Evolutionary conservation across 2,888 invertebrate species (phyloP), one percentile per base, ranked within the genome.

Genomic region (Pheosia gnoma): DNA sequence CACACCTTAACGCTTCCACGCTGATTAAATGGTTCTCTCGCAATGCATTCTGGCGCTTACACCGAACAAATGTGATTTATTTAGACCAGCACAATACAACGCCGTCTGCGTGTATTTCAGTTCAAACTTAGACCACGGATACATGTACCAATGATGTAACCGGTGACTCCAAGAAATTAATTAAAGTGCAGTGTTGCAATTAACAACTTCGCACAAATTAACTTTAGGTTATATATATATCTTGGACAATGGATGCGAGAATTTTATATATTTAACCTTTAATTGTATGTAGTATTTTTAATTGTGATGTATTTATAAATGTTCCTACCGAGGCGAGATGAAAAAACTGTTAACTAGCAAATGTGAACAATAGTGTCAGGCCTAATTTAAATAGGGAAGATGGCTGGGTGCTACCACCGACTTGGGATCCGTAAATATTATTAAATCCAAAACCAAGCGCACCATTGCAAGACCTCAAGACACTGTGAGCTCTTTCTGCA

Each of bases 1-100:
- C 37, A 9, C 3, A 38, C 11, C 11, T 53, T 73, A 70, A 71
- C 64, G 60, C 66, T 58, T 59, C 61, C 63, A 58, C 68, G 59
- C 61, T 74, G 74, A 74, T 72, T 70, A 76, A 69, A 75, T 66
- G 68, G 63, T 71, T 74, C 74, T 75, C 77, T 72, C 74, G 66
- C 68, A 70, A 71, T 68, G 74, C 71, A 69, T 75, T 70, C 63
- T 65, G 67, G 67, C 66, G 55, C 39, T 7, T 39, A 10, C 55
- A 39, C 38, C 38, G 39, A 55, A 56, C 60, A 67, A 57, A 66
- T 45, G 56, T 66, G 62, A 75, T 71, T 65, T 68, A 67, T 68
- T 66, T 61, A 61, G 61, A 60, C 63, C 63, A 59, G 63, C 39
- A 39, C 39, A 55, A 55, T 55, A 39, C 39, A 39, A 59, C 41